Evolutionary conservation across 2,888 invertebrate species (phyloP).

Genomic region (Dione vanillae): DNA sequence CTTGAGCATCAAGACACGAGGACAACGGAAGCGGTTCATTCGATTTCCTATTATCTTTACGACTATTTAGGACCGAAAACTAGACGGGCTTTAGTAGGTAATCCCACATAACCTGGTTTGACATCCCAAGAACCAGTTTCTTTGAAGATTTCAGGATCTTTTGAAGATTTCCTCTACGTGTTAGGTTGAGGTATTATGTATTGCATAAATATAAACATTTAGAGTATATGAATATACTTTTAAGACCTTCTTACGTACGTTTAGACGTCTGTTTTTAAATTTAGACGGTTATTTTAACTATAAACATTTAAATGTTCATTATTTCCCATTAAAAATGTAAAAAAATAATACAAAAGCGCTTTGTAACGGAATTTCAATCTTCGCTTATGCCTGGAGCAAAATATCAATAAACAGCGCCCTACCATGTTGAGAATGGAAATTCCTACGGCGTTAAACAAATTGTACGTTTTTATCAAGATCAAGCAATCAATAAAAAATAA

Average conservation of each 20-base stretch:
- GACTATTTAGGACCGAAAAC: too few species aligned
- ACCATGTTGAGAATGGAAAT: constrained; percentile 43
- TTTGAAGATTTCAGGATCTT: too few species aligned
- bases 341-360: constrained; percentile 36
- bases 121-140: too few species aligned
- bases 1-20: too few species aligned
- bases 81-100: too few species aligned
- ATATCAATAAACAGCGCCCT: constrained; percentile 47
- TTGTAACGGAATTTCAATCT: constrained; percentile 46
- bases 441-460: constrained; percentile 35
- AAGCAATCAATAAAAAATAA: constrained; percentile 16
- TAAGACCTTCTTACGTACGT: not conserved
- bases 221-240: not conserved
- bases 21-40: too few species aligned
- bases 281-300: too few species aligned
- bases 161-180: too few species aligned
- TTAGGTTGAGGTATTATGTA: too few species aligned
- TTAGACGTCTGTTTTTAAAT: not conserved
- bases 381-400: constrained; percentile 43
- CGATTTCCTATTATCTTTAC: too few species aligned
- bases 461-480: constrained; percentile 14
- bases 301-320: constrained; percentile 3
- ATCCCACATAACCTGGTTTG: too few species aligned
- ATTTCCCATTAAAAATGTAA: constrained; percentile 2
- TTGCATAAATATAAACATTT: too few species aligned